These are phyloP conservation scores for Ormyrus thymus DNA, from an alignment of 2,888 invertebrate genomes.

Conservation along the genomic window DNA sequence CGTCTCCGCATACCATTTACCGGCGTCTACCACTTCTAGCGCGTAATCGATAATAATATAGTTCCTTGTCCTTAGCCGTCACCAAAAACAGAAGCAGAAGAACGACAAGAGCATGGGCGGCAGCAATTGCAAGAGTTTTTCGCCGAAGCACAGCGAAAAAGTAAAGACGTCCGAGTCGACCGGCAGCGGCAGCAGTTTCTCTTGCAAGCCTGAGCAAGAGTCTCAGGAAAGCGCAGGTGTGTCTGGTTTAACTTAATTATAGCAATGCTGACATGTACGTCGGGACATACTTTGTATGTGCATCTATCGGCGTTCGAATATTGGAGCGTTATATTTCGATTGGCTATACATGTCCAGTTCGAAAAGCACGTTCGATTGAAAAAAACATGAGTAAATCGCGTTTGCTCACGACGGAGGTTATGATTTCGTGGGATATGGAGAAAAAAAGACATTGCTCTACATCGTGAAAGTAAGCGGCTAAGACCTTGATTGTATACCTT, in stretches of 20 bases:
- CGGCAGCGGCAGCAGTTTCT: constrained; percentile 17
- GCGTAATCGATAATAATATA: background rate
- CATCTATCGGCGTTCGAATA: constrained; percentile 3
- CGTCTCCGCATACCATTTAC: background rate
- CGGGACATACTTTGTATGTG: background rate
- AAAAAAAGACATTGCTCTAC: constrained; percentile 15
- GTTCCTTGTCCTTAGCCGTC: too few relatives aligned
- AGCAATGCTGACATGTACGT: background rate
- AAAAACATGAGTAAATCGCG: background rate
- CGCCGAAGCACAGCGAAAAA: constrained; percentile 60
- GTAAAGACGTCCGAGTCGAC: constrained; percentile 49
- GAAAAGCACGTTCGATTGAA: background rate
- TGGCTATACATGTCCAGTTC: background rate
- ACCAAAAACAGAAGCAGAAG: background rate
- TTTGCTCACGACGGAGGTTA: constrained; percentile 20
- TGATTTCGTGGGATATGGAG: background rate
- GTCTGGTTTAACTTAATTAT: constrained; percentile 5
- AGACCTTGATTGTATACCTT: constrained; percentile 20
- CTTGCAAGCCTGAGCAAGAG: constrained; percentile 15
- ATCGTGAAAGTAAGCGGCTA: constrained; percentile 23
- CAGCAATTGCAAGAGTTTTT: constrained; percentile 64
- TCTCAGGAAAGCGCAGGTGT: background rate
- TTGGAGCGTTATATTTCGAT: background rate
- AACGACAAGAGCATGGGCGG: constrained; percentile 58
- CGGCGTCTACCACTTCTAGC: too few relatives aligned